A percentile compares a stretch with the other conserved stretches of the same genome.
phyloP scores from a whole-genome alignment of 2,797 vertebrate genomes.

The Linurgus olivaceus region DNA sequence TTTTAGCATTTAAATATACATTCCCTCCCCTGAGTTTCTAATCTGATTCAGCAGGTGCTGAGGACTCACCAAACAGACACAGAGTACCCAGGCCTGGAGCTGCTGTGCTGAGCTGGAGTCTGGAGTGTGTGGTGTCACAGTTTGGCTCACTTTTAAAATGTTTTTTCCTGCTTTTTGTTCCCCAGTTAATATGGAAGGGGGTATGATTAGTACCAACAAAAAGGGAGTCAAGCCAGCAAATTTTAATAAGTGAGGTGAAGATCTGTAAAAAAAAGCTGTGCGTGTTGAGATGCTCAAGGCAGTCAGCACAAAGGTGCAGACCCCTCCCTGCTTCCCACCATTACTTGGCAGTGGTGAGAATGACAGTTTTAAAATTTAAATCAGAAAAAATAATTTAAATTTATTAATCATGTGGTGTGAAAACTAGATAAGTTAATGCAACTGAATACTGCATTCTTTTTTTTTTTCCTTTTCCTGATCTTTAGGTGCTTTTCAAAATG shows the following conservation, averaged over 20 bases:
- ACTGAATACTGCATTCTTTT: background rate
- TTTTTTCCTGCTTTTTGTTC: background rate
- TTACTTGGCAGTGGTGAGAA: background rate
- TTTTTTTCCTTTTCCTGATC: background rate
- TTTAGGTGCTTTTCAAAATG: background rate
- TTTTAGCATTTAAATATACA: background rate
- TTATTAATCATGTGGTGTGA: background rate
- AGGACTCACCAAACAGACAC: background rate
- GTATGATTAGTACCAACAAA: background rate
- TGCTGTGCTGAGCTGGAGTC: background rate
- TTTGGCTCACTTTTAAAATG: background rate
- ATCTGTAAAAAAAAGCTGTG: background rate
- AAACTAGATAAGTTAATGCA: background rate
- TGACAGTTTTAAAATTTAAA: background rate
- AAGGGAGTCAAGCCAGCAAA: background rate
- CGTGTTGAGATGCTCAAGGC: background rate
- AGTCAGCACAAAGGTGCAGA: background rate
- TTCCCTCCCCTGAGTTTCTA: background rate
- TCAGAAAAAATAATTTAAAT: background rate
- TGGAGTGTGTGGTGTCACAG: background rate
- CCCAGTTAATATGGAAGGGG: background rate
- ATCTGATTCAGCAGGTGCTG: background rate
- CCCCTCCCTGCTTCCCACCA: background rate
- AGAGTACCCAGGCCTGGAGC: background rate
- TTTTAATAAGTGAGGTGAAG: background rate